Evolutionary conservation across 2,113 vertebrate species (phyloP).

Genomic region (Nematolebias whitei): DNA sequence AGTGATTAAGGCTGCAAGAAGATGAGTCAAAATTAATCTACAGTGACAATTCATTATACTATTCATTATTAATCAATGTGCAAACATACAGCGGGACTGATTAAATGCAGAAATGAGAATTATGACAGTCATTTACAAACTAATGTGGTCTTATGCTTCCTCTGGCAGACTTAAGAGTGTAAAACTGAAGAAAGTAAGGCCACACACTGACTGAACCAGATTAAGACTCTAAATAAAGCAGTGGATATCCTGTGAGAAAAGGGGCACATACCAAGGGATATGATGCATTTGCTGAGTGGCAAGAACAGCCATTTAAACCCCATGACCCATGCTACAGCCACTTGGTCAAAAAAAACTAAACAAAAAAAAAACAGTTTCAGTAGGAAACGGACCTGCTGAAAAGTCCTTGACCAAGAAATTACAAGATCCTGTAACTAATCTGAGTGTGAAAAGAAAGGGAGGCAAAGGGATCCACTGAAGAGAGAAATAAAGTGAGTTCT

Average conservation of each 20-base stretch:
- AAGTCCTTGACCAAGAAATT: neutral
- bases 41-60: neutral
- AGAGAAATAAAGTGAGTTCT: neutral
- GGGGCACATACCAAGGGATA: neutral
- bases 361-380: constrained; percentile 1
- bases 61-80: neutral
- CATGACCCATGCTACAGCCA: constrained; percentile 12
- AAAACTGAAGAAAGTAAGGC: constrained; percentile 23
- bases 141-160: constrained; percentile 10
- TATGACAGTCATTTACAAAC: constrained; percentile 19
- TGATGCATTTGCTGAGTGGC: constrained; percentile 4
- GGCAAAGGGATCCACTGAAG: neutral
- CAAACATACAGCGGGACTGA: neutral
- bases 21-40: neutral
- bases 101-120: constrained; percentile 16
- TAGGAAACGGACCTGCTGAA: neutral
- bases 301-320: constrained; percentile 14
- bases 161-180: constrained; percentile 20
- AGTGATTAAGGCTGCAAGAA: no score
- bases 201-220: constrained; percentile 35
- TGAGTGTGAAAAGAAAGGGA: neutral
- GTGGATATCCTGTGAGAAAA: constrained; percentile 36
- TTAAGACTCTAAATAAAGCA: constrained; percentile 33
- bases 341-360: constrained; percentile 17
- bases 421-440: neutral